Evolutionary conservation across 2,113 vertebrate species (phyloP).

Genomic region (Chinchilla lanigera): DNA sequence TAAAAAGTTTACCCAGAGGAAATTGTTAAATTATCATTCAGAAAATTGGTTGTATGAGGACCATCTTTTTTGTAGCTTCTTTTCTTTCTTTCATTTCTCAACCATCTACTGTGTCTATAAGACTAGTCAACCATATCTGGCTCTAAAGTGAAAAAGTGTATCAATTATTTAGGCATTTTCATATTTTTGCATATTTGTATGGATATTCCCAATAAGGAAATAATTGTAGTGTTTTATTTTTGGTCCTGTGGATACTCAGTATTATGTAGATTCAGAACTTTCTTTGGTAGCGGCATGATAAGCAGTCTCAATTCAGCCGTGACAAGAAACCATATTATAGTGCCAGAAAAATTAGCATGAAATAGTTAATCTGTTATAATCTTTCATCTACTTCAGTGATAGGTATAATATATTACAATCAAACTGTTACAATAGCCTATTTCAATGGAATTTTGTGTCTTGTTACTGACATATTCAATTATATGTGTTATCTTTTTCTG

Average conservation of each 20-base stretch:
- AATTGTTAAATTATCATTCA: not conserved
- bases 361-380: conserved; percentile 45
- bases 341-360: conserved; percentile 14
- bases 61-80: not conserved
- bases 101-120: not conserved
- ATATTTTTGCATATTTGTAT: not conserved
- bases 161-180: not conserved
- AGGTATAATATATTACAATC: conserved; percentile 27
- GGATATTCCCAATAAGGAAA: not conserved
- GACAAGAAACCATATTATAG: conserved; percentile 7
- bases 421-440: not conserved
- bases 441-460: conserved; percentile 39
- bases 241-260: not conserved
- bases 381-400: conserved; percentile 46
- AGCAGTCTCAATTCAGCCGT: not conserved
- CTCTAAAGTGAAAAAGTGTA: not conserved
- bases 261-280: not conserved
- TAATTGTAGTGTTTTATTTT: not conserved
- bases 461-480: conserved; percentile 47
- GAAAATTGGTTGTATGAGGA: not conserved
- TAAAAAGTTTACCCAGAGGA: not conserved
- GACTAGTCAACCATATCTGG: not conserved
- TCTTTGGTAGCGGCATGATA: conserved; percentile 1
- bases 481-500: conserved; percentile 34
- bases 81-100: not conserved